These are phyloP conservation scores for Caerostris darwini DNA, from an alignment of 1,140 invertebrate species.

Conservation along the genomic window DNA sequence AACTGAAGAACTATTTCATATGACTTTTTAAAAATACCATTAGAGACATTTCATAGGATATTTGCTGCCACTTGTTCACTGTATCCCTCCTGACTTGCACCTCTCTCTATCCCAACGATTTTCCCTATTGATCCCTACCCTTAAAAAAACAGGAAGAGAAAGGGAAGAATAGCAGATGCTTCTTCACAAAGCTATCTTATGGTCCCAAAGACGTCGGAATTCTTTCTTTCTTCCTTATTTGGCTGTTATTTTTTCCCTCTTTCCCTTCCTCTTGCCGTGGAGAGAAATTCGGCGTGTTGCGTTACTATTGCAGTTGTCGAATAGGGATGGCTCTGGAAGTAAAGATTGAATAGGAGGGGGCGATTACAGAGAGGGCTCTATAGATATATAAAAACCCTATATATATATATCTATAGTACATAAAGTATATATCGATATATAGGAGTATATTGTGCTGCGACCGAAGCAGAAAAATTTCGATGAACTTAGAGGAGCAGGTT, in stretches of 20 bases:
- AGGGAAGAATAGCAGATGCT: conserved; percentile 75
- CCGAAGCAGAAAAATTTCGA: conserved; percentile 42
- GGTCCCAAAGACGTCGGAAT: conserved; percentile 68
- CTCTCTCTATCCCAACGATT: conserved; percentile 58
- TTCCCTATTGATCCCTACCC: conserved; percentile 70
- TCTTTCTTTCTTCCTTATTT: conserved; percentile 70
- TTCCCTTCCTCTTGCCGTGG: conserved; percentile 36
- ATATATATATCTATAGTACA: background rate
- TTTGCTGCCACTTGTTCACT: background rate
- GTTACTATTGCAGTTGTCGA: conserved; percentile 73
- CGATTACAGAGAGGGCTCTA: conserved; percentile 34
- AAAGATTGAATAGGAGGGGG: conserved; percentile 59
- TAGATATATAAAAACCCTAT: conserved; percentile 45
- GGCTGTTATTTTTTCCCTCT: conserved; percentile 66
- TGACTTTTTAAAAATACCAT: background rate
- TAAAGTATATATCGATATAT: conserved; percentile 46
- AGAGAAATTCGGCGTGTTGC: conserved; percentile 69
- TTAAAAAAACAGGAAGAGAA: conserved; percentile 74
- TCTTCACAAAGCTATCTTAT: conserved; percentile 78
- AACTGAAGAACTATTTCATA: background rate
- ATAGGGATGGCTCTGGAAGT: conserved; percentile 44
- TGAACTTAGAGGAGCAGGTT: conserved; percentile 17
- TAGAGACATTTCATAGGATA: background rate
- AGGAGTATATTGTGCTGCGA: conserved; percentile 28
- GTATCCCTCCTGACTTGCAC: conserved; percentile 48